Base-by-base conservation (phyloP, 2,888 invertebrate genomes). In the Deilephila elpenor region DNA sequence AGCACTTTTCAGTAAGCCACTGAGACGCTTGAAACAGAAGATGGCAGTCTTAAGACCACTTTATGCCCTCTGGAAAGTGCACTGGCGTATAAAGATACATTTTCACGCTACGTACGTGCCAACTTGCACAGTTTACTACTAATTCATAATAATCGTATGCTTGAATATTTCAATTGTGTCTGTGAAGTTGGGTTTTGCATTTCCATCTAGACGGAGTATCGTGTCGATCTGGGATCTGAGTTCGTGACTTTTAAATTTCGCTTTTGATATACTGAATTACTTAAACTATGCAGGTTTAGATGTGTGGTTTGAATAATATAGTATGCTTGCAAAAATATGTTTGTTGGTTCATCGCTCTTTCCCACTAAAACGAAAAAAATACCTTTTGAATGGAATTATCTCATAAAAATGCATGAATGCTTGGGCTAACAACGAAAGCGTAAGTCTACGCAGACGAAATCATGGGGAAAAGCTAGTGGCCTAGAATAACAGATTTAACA, bases 11-110 rank as follows among this genome's bases (percentile, higher is more conserved):
- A 83, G 83, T 85, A 83, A 85, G 85, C 83, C 79, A 83, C 82
- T 82, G 81, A 83, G 82, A 81, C 83, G 79, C 83, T 82, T 79
- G 83, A 80, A 82, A 85, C 85, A 84, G 80, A 85, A 84, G 86
- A 85, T 82, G 86, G 83, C 80, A 80, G 84, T 76, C 80, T 83
- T 88, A 87, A 89, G 83, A 83, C 85, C 86, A 87, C 86, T 89
- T 88, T 88, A 87, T 84, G 83, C 81, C 79, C 82, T 77, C 84
- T 82, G 78, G 80, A 81, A 86, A 89, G 89, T 89, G 89, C 89
- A 88, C 84, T 86, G 79, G 75, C 80, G 83, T 86, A 87, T 89
- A 87, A 88, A 89, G 82, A 84, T 83, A 85, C 83, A 84, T 83
- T 86, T 86, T 83, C 80, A 78, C 82, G 79, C 79, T 76, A 75